Evolutionary conservation across 2,113 vertebrate genomes (phyloP), one percentile per base, ranked within the genome.

Genomic region (Ursus arctos): DNA sequence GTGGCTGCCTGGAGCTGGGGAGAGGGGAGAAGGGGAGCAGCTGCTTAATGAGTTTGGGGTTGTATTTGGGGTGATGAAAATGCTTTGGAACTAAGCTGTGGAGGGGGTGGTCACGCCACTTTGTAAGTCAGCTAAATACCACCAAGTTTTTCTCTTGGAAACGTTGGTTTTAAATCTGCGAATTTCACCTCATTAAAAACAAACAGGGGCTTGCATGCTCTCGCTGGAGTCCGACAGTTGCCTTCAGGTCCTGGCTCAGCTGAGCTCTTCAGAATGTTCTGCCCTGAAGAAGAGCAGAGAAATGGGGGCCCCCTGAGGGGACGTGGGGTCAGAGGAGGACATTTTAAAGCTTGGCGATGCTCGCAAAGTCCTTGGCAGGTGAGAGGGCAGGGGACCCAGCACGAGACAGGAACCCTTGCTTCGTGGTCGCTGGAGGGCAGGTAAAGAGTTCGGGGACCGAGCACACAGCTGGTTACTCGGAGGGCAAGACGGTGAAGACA

Each of bases 391-490:
- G 77, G 43, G 55, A 43, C 55, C 33, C 55, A 33, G 47, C 67
- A 11, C 0, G 0, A 1, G 57, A 18, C 77, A 63, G 67, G 33
- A 47, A 28, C 13, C n/a, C 14, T 53, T 63, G 61, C 77, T 43
- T 65, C 74, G 51, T 36, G 8, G 49, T 18, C 9, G 2, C 13
- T 2, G 74, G 57, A 59, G 33, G 82, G 11, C 36, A 91, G 67
- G 67, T 21, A 21, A 49, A 55, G 49, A 53, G 57, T 43, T 2
- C 31, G 21, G 71, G 51, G 16, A 12, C 19, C 2, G 1, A 26
- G 24, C 0, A 1, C 9, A 14, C 33, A 1, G 5, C 74, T 11
- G 28, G 26, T 33, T 49, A 36, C 57, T 26, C 9, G 0, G 8
- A 16, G 22, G 76, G 24, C 16, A 24, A 31, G 33, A 59, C 14